phyloP scores from a whole-genome alignment of 2,888 invertebrate species.

The Drosophila limbata region DNA sequence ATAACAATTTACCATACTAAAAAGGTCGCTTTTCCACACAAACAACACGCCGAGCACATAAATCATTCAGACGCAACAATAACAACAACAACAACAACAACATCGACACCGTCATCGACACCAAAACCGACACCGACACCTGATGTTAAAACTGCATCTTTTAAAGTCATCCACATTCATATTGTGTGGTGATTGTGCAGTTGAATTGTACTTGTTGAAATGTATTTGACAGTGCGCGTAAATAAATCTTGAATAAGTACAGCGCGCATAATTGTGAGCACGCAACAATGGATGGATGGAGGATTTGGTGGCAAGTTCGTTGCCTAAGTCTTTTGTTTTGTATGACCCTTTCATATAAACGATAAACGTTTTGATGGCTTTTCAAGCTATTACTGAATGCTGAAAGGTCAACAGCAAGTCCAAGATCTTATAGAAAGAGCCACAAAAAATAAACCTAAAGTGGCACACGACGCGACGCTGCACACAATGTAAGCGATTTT shows the following conservation, averaged over 20 bases:
- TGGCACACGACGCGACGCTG: slow-evolving; percentile 67
- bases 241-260: slow-evolving; percentile 55
- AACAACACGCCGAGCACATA: slow-evolving; percentile 51
- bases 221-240: slow-evolving; percentile 48
- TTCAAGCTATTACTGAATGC: slow-evolving; percentile 43
- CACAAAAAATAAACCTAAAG: slow-evolving; percentile 48
- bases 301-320: slow-evolving; percentile 67
- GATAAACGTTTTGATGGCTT: slow-evolving; percentile 50
- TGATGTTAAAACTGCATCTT: slow-evolving; percentile 32
- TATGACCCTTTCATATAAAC: slow-evolving; percentile 54
- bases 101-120: slow-evolving; percentile 11
- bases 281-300: slow-evolving; percentile 54
- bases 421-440: slow-evolving; percentile 26
- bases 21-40: slow-evolving; percentile 46
- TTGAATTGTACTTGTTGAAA: slow-evolving; percentile 42
- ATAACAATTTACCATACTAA: slow-evolving; percentile 71
- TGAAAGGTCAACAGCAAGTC: slow-evolving; percentile 74
- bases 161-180: slow-evolving; percentile 30
- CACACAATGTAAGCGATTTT: slow-evolving; percentile 73
- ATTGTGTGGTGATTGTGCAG: slow-evolving; percentile 5
- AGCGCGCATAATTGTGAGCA: slow-evolving; percentile 53
- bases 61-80: slow-evolving; percentile 51
- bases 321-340: slow-evolving; percentile 78
- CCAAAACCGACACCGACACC: slow-evolving; percentile 23
- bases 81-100: slow-evolving; percentile 12